These are phyloP conservation scores for Andrena haemorrhoa DNA, from an alignment of 2,888 invertebrate species.

Conservation along the genomic window DNA sequence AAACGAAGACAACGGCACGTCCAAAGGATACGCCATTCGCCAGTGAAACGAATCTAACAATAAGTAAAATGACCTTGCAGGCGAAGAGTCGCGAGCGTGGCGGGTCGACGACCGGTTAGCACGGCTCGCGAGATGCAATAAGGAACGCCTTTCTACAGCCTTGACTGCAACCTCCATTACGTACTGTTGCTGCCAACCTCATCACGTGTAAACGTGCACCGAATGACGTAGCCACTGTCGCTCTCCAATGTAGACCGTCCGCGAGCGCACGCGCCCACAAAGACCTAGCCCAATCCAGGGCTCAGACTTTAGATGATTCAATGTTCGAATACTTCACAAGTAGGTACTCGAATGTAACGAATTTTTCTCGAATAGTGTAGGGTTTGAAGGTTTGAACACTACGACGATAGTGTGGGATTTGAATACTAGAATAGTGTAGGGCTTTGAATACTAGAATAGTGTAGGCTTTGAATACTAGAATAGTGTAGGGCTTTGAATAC, in stretches of 20 bases:
- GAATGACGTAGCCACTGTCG: conserved; percentile 56
- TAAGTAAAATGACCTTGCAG: conserved; percentile 69
- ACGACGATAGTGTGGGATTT: too few species aligned
- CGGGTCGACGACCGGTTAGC: conserved; percentile 61
- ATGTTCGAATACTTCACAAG: not conserved
- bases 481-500: too few species aligned
- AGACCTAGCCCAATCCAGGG: not conserved
- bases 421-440: too few species aligned
- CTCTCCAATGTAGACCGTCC: conserved; percentile 11
- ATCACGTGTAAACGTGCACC: conserved; percentile 59
- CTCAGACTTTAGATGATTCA: not conserved
- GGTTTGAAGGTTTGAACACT: too few species aligned
- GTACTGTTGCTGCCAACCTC: conserved; percentile 29
- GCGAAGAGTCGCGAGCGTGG: conserved; percentile 39
- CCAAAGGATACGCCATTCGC: conserved; percentile 2
- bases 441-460: too few species aligned
- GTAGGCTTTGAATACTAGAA: too few species aligned
- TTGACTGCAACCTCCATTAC: conserved; percentile 78
- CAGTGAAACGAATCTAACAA: conserved; percentile 48
- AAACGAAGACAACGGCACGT: conserved; percentile 10
- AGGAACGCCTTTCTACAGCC: conserved; percentile 77
- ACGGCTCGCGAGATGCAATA: conserved; percentile 57
- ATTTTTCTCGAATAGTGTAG: too few species aligned
- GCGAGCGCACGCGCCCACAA: not conserved
- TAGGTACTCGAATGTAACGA: too few species aligned